A percentile compares a stretch with the other conserved stretches of the same genome.
Conservation (phyloP, 2,888 invertebrate genomes). For the Sinelater perroti region DNA sequence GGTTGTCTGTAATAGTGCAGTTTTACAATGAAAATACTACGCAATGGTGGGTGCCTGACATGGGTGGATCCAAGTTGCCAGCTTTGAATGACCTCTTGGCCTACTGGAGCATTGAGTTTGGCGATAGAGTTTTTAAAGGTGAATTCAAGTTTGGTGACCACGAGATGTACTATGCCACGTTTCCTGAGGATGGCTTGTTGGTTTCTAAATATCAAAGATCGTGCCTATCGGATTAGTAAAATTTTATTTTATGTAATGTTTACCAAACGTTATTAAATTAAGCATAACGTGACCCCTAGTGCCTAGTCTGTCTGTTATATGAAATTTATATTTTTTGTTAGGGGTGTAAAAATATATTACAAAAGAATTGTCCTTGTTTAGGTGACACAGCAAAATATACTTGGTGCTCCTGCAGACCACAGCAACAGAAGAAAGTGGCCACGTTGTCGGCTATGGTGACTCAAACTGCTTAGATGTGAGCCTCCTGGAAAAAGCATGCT, state of each 20-base stretch:
- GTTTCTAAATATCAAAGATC: constrained; percentile 80
- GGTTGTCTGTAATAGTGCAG: constrained; percentile 90
- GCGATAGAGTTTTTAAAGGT: constrained; percentile 86
- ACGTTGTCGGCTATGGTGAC: constrained; percentile 92
- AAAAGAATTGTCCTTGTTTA: constrained; percentile 44
- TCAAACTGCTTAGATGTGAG: constrained; percentile 95
- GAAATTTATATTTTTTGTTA: too few relatives aligned
- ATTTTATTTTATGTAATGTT: too few relatives aligned
- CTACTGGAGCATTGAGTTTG: constrained; percentile 85
- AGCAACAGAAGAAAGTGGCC: constrained; percentile 66
- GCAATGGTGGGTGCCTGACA: constrained; percentile 93
- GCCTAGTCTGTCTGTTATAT: too few relatives aligned
- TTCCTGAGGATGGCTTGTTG: constrained; percentile 81
- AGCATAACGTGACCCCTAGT: too few relatives aligned
- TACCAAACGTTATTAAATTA: too few relatives aligned
- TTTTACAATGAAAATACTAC: constrained; percentile 97
- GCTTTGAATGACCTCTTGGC: constrained; percentile 89
- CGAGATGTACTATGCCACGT: constrained; percentile 86
- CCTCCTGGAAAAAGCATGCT: constrained; percentile 85
- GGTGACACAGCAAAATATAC: constrained; percentile 65
- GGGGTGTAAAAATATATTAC: too few relatives aligned
- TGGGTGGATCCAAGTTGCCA: constrained; percentile 90
- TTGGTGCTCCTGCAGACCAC: constrained; percentile 74
- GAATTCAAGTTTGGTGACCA: constrained; percentile 88
- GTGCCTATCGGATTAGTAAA: constrained; percentile 73